phyloP scores from a whole-genome alignment of 2,888 invertebrate species.

The Clistopyga incitator region DNA sequence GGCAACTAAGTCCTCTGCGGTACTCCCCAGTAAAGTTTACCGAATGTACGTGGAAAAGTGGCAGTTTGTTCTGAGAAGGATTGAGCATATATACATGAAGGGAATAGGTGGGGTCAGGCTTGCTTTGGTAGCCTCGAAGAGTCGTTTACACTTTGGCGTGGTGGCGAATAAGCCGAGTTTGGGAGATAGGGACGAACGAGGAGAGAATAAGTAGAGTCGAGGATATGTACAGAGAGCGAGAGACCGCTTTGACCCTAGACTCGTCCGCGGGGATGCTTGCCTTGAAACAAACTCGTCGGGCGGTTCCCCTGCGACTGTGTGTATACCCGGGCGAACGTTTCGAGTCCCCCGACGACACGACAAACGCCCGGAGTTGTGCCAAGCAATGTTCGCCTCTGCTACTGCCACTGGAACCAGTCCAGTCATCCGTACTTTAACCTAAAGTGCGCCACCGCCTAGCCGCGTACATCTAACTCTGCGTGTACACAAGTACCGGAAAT shows the following conservation, averaged over 20 bases:
- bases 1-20: conserved; percentile 46
- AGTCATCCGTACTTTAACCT: conserved; percentile 40
- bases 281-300: conserved; percentile 70
- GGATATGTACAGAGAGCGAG: conserved; percentile 51
- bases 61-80: conserved; percentile 46
- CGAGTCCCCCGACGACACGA: conserved; percentile 57
- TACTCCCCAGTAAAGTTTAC: conserved; percentile 46
- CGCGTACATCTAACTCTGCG: conserved; percentile 53
- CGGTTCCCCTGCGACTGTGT: conserved; percentile 15
- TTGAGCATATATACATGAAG: conserved; percentile 12
- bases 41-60: conserved; percentile 48
- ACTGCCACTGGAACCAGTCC: conserved; percentile 6
- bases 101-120: conserved; percentile 12
- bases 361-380: conserved; percentile 60
- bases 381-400: conserved; percentile 50
- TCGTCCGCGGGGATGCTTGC: conserved; percentile 45
- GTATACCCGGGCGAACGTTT: conserved; percentile 28
- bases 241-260: conserved; percentile 65
- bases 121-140: conserved; percentile 53
- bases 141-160: conserved; percentile 48
- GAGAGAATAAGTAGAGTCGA: conserved; percentile 20
- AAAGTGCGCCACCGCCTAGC: conserved; percentile 27
- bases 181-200: conserved; percentile 13
- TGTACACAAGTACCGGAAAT: conserved; percentile 65
- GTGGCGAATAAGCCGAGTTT: conserved; percentile 38